Evolutionary conservation across 2,113 vertebrate genomes (phyloP), one percentile per base, ranked within the genome.

Genomic region (Melanocharis versteri): DNA sequence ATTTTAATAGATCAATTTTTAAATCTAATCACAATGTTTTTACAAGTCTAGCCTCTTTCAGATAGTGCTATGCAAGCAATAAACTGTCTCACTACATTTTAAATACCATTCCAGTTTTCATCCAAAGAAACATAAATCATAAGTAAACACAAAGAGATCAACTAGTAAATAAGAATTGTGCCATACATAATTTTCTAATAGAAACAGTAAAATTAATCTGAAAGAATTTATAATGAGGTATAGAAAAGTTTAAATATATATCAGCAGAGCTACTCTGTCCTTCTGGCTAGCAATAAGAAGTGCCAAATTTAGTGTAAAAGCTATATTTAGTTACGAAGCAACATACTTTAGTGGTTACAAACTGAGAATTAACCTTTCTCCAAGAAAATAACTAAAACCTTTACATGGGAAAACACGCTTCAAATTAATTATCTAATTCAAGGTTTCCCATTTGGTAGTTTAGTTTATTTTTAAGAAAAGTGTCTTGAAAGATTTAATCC

Each of bases 271-370:
- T 91, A 92, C 87, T 95, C 73, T 65, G 65, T 96, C 96, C 95
- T 95, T 97, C 91, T 97, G 96, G 91, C 83, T 96, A 94, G 93
- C 93, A 96, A 19, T 84, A 91, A 89, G 93, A 78, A 87, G 80
- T 96, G 93, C 96, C 91, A 96, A 96, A 96, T 96, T 94, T 95
- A 96, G 96, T 87, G 91, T 92, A 92, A 96, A 92, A 92, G 83
- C 91, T 96, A 96, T 96, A 91, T 97, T 96, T 96, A 97, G 95
- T 89, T 94, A 87, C 80, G 94, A 92, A 89, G 91, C 93, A 96
- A 84, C 95, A 96, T 96, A 87, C 95, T 97, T 96, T 2, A 90
- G 78, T 94, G 92, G 94, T 88, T 94, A 61, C 91, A 95, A 96
- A 95, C 94, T 96, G 96, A 89, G 93, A 96, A 96, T 93, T 96